These are phyloP conservation scores for Heliothis virescens DNA, from an alignment of 1,140 invertebrate species.

Conservation along the genomic window DNA sequence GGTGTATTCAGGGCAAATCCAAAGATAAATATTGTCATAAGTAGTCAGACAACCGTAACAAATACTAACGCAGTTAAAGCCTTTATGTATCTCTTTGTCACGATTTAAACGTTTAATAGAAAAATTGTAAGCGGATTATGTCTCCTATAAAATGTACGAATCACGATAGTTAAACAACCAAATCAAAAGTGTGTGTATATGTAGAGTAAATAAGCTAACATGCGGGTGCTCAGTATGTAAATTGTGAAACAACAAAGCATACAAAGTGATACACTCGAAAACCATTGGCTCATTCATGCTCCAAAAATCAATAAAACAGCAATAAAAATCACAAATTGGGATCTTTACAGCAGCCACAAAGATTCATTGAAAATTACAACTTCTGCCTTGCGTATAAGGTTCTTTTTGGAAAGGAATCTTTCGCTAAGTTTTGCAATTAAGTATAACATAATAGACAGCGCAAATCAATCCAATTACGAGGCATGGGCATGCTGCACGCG, in stretches of 20 bases:
- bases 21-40: conserved; percentile 68
- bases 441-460: conserved; percentile 65
- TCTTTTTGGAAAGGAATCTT: not conserved
- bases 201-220: conserved; percentile 48
- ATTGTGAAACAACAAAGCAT: conserved; percentile 60
- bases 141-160: conserved; percentile 38
- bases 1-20: conserved; percentile 60
- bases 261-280: conserved; percentile 40
- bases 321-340: conserved; percentile 67
- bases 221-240: conserved; percentile 61
- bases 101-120: conserved; percentile 34
- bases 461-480: conserved; percentile 75
- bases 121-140: conserved; percentile 34
- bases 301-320: conserved; percentile 65
- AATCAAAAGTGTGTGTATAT: conserved; percentile 39
- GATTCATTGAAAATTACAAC: not conserved
- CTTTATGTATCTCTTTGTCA: conserved; percentile 43
- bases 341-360: conserved; percentile 16
- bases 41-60: conserved; percentile 56
- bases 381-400: conserved; percentile 12
- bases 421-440: conserved; percentile 57
- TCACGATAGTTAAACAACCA: conserved; percentile 45
- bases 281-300: conserved; percentile 37
- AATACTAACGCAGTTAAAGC: conserved; percentile 11
- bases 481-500: conserved; percentile 56